Base-by-base conservation (phyloP, 2,797 vertebrate genomes). In the Valencia hispanica region DNA sequence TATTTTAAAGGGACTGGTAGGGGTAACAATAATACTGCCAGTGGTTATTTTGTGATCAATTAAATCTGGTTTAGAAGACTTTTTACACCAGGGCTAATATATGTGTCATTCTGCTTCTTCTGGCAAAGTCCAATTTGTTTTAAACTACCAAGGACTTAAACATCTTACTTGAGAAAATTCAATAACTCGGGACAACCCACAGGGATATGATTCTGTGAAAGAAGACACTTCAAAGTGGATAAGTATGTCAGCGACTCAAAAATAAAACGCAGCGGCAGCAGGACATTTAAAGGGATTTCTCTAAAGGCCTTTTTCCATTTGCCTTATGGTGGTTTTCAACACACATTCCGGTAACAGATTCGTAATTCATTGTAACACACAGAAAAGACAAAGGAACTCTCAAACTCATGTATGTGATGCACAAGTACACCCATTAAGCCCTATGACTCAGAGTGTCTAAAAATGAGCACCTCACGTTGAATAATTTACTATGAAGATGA, bases 301-400 rank as follows among this genome's bases (percentile, higher is more conserved):
- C 53, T 57, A 27, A 57, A 65, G 22, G 61, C 5, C 61, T 65
- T 39, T 20, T 34, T 63, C 34, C 12, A 25, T 61, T 68, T 45
- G 25, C 65, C 65, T 7, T 68, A 25, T 18, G 65, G 65, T n/a
- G 25, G 25, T 39, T 45, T 27, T 45, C 11, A 18, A 27, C 39
- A 45, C 39, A 43, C n/a, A 45, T 68, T 68, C 65, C 9, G 41
- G n/a, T n/a, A 45, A 45, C 7, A 68, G 39, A 27, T 68, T 18
- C 0, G 2, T 15, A 27, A 9, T 68, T 68, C 41, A 43, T 27
- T 68, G 45, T 17, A 43, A 68, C 41, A n/a, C 14, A n/a, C 25
- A 68, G 39, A 68, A 68, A 68, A 68, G 41, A 18, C n/a, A 68
- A 25, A 27, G n/a, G 65, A 45, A 68, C 39, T 68, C 65, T 68